A percentile compares a stretch with the other conserved stretches of the same genome.
Evolutionary conservation across 2,113 vertebrate genomes (phyloP).

Genomic region (Nothoprocta perdicaria): DNA sequence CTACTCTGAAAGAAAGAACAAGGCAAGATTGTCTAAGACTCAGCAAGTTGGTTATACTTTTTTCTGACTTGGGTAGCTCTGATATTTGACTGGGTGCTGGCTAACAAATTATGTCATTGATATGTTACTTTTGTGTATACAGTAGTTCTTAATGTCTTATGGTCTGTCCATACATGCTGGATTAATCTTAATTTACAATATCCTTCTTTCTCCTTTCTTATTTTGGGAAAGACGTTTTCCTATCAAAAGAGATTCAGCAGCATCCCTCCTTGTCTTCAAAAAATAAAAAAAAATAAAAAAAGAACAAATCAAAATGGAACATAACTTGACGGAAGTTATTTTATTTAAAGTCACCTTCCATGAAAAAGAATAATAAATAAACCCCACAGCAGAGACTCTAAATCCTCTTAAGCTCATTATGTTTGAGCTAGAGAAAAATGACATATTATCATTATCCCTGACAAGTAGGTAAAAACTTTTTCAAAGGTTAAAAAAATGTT

Average conservation of each 20-base stretch:
- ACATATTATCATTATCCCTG: background rate
- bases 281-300: background rate
- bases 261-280: background rate
- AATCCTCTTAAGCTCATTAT: background rate
- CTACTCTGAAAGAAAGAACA: slow-evolving; percentile 37
- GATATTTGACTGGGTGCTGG: slow-evolving; percentile 48
- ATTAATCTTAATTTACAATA: slow-evolving; percentile 17
- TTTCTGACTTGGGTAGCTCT: slow-evolving; percentile 39
- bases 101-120: slow-evolving; percentile 54
- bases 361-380: slow-evolving; percentile 23
- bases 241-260: background rate
- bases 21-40: slow-evolving; percentile 31
- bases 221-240: background rate
- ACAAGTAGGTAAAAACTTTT: background rate
- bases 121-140: slow-evolving; percentile 2
- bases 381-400: background rate
- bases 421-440: background rate
- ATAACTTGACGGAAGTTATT: background rate
- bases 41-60: background rate
- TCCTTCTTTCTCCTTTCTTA: slow-evolving; percentile 3
- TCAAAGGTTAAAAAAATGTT: background rate
- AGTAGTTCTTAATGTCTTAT: slow-evolving; percentile 13
- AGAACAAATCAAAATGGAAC: slow-evolving; percentile 15
- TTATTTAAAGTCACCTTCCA: background rate
- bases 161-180: background rate